A percentile compares a stretch with the other conserved stretches of the same genome.
Conservation (phyloP, 2,888 invertebrate genomes). For the Suillia variegata region DNA sequence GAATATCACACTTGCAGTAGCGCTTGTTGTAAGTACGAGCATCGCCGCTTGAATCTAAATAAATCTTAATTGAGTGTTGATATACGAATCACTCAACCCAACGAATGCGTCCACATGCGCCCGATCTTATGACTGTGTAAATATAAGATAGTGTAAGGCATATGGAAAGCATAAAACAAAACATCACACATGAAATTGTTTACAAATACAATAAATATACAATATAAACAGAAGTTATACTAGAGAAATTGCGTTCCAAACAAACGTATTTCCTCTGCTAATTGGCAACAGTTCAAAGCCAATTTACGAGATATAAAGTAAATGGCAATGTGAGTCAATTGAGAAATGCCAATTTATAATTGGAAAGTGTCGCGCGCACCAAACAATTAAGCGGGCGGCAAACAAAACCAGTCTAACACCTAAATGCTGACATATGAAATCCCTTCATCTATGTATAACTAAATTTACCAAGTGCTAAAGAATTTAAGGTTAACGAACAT, state of each 20-base stretch:
- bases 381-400: no score
- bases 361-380: background rate
- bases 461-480: no score
- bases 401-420: background rate
- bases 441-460: no score
- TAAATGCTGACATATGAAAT: no score
- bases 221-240: no score
- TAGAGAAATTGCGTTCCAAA: no score
- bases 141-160: background rate
- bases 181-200: background rate
- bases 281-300: background rate
- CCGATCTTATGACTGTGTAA: background rate
- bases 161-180: background rate
- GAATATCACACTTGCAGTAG: no score
- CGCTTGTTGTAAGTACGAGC: no score
- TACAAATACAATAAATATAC: background rate
- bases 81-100: background rate
- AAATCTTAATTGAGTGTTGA: background rate
- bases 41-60: background rate
- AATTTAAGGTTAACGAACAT: no score
- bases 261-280: background rate
- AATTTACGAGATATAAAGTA: no score
- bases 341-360: background rate
- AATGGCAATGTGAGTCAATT: no score
- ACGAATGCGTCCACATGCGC: background rate